Conservation (phyloP, 2,797 vertebrate genomes). For the Peromyscus aztecus region DNA sequence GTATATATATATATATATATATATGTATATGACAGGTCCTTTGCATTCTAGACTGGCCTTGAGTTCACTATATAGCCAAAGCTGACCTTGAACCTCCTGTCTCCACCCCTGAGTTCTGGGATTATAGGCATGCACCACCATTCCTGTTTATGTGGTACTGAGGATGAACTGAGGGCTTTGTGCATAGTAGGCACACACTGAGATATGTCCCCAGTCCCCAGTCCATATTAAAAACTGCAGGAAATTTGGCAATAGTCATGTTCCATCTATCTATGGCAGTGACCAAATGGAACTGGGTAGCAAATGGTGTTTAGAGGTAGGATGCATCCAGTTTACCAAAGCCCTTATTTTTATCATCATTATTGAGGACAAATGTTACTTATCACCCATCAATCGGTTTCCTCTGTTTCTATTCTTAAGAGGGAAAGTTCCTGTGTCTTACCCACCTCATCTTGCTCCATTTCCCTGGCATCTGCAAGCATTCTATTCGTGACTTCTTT, state of each 20-base stretch:
- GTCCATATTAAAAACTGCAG: not conserved
- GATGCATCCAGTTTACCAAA: not conserved
- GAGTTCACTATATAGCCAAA: rapidly evolving
- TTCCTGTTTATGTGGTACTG: not conserved
- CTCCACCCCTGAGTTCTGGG: not conserved
- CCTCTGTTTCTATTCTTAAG: not conserved
- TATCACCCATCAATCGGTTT: slow-evolving; percentile 12
- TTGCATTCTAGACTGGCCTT: not conserved
- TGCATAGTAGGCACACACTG: not conserved
- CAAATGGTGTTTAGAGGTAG: not conserved
- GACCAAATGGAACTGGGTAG: not conserved
- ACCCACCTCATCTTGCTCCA: slow-evolving; percentile 4
- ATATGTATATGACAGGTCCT: too few relatives aligned
- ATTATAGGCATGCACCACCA: not conserved
- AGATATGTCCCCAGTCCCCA: not conserved
- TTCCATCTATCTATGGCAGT: not conserved
- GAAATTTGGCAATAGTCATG: not conserved
- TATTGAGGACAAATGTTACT: not conserved
- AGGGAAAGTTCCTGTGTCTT: not conserved
- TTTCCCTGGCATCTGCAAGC: not conserved
- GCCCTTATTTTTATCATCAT: not conserved
- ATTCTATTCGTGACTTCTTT: not conserved
- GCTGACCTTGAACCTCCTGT: too few relatives aligned
- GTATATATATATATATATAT: too few relatives aligned
- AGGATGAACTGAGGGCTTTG: not conserved